Evolutionary conservation across 2,113 vertebrate genomes (phyloP), one percentile per base, ranked within the genome.

Genomic region (Nerophis lumbriciformis): DNA sequence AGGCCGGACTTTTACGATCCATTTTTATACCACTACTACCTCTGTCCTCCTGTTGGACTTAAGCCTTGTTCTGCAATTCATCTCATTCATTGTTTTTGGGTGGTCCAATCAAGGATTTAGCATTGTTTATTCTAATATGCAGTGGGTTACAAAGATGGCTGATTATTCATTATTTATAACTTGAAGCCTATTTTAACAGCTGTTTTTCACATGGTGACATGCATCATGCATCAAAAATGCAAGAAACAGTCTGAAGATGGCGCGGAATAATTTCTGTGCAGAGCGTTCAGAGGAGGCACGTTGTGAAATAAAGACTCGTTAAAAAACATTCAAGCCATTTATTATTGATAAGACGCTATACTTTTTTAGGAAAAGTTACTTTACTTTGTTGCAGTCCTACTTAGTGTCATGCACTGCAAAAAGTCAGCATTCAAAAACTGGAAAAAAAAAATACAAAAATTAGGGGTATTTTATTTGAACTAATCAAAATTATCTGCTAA

Each of bases 1-100:
- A 37, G 52, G 13, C 42, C 28, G 5, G 58, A 63, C 63, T 81
- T 86, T 83, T 87, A 86, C 78, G 78, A 79, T 70, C 60, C 65
- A 68, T 80, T 80, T 77, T 71, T 78, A 78, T 78, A 82, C 76
- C 76, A 57, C 65, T 83, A 73, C 80, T 68, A 81, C 74, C 76
- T 11, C 35, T 54, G 59, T 59, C 42, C 61, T 70, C 58, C 73
- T 83, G 75, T 85, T 84, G 77, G 77, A 61, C 68, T 59, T 63
- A 66, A 73, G 72, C 68, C 73, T 70, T 73, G 75, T 83, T 79
- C 54, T 68, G 67, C 76, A 68, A 82, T 78, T 71, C 50, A 64
- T 57, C 6, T 6, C 57, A 68, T 73, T 81, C 77, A 83, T 83
- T 80, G 73, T 69, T 66, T 19, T 36, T 19, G 36, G 6, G 5